Conservation (phyloP, 2,888 invertebrate genomes). For the Polydrusus cervinus region DNA sequence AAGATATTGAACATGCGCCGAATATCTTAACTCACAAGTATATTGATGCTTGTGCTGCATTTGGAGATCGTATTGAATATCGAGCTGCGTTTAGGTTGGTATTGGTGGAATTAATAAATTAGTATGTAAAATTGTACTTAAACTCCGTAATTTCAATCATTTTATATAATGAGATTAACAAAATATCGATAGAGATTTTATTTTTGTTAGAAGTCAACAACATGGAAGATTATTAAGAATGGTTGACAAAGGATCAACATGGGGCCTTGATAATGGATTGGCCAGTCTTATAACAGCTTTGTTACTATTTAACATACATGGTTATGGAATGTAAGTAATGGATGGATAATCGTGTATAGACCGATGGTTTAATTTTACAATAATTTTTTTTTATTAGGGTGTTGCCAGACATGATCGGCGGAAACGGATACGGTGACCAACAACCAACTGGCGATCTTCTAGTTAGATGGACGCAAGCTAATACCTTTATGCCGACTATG, state of each 20-base stretch:
- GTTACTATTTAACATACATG: slow-evolving; percentile 75
- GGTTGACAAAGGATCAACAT: slow-evolving; percentile 84
- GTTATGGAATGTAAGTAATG: slow-evolving; percentile 67
- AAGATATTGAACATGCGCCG: slow-evolving; percentile 74
- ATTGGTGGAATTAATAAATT: background rate
- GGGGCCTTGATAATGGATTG: slow-evolving; percentile 82
- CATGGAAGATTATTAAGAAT: slow-evolving; percentile 83
- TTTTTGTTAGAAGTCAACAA: slow-evolving; percentile 76
- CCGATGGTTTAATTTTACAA: too few species aligned
- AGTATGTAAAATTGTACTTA: too few species aligned
- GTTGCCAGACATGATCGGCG: slow-evolving; percentile 87
- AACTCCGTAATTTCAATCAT: too few species aligned
- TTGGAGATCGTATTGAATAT: slow-evolving; percentile 80
- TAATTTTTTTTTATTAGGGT: slow-evolving; percentile 69
- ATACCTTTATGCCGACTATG: slow-evolving; percentile 84
- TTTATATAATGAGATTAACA: too few species aligned
- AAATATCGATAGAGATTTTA: background rate
- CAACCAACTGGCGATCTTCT: slow-evolving; percentile 76
- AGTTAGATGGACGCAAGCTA: slow-evolving; percentile 86
- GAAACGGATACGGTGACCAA: slow-evolving; percentile 68
- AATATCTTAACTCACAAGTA: slow-evolving; percentile 75
- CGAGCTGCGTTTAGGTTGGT: slow-evolving; percentile 77
- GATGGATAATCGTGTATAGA: too few species aligned
- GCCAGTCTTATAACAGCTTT: slow-evolving; percentile 82
- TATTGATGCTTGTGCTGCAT: slow-evolving; percentile 74